phyloP scores from a whole-genome alignment of 1,140 invertebrate genomes.

The Drosophila paulistorum region DNA sequence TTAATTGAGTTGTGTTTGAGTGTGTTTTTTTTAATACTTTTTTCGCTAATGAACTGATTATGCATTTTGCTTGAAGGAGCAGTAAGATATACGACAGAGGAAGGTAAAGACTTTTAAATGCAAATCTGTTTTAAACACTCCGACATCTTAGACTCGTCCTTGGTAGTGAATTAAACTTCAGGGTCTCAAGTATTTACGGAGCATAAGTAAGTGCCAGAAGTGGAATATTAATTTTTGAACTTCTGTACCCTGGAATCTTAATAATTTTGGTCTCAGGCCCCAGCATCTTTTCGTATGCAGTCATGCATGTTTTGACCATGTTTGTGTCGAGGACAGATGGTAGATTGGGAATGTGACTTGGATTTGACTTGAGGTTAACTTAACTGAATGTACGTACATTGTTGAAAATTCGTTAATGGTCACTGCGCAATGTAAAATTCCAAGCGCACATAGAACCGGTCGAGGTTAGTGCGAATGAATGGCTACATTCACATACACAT shows the following conservation, averaged over 20 bases:
- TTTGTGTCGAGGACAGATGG: constrained; percentile 51
- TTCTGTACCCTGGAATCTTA: constrained; percentile 21
- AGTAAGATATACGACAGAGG: neutral
- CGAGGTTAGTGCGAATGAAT: constrained; percentile 53
- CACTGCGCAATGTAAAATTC: constrained; percentile 70
- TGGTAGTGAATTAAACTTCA: neutral
- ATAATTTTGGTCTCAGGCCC: constrained; percentile 3
- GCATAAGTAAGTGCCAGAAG: constrained; percentile 79
- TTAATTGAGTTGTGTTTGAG: constrained; percentile 64
- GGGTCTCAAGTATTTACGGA: constrained; percentile 66
- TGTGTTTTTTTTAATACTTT: constrained; percentile 25
- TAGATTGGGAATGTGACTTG: neutral
- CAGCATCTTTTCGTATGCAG: constrained; percentile 31
- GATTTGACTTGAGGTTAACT: constrained; percentile 20
- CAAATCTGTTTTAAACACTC: constrained; percentile 49
- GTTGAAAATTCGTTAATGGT: constrained; percentile 81
- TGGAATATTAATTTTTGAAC: constrained; percentile 76
- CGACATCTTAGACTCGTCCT: constrained; percentile 19
- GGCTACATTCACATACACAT: constrained; percentile 17
- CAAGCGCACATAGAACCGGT: constrained; percentile 1
- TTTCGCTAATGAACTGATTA: constrained; percentile 76
- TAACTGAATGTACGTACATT: constrained; percentile 59
- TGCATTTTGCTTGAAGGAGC: constrained; percentile 42
- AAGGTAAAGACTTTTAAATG: constrained; percentile 38
- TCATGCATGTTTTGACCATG: constrained; percentile 60